A percentile compares a stretch with the other conserved stretches of the same genome.
Evolutionary conservation across 2,888 invertebrate genomes (phyloP).

Genomic region (Cataglyphis altisquamis): DNA sequence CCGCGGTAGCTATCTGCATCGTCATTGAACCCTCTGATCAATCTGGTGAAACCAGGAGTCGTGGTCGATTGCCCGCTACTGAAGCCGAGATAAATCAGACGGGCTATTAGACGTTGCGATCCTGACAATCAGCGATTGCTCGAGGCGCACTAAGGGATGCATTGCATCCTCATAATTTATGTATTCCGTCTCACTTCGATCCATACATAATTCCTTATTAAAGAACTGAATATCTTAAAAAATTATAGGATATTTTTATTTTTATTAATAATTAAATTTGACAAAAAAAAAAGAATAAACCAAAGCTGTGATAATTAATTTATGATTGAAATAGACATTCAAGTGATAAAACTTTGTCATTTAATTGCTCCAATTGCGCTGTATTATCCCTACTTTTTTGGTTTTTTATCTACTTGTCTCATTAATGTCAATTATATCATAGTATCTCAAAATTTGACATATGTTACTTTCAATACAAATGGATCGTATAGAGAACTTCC

Average conservation of each 20-base stretch:
- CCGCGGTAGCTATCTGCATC: constrained; percentile 66
- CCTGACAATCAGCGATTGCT: constrained; percentile 47
- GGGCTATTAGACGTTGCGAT: constrained; percentile 41
- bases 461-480: constrained; percentile 14
- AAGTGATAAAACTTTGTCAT: neutral
- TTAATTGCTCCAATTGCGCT: neutral
- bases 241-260: neutral
- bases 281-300: neutral
- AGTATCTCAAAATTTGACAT: constrained; percentile 6
- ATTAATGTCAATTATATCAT: constrained; percentile 17
- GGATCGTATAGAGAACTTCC: constrained; percentile 54
- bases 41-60: constrained; percentile 55
- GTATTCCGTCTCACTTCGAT: constrained; percentile 6
- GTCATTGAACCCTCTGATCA: constrained; percentile 64
- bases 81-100: constrained; percentile 45
- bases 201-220: constrained; percentile 5
- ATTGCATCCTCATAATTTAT: neutral
- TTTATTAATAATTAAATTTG: neutral
- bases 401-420: neutral
- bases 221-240: neutral
- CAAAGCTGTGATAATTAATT: neutral
- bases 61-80: constrained; percentile 48
- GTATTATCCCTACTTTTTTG: neutral
- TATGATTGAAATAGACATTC: neutral
- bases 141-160: constrained; percentile 19